Evolutionary conservation across 1,140 invertebrate species (phyloP).

Genomic region (Heterodera schachtii): DNA sequence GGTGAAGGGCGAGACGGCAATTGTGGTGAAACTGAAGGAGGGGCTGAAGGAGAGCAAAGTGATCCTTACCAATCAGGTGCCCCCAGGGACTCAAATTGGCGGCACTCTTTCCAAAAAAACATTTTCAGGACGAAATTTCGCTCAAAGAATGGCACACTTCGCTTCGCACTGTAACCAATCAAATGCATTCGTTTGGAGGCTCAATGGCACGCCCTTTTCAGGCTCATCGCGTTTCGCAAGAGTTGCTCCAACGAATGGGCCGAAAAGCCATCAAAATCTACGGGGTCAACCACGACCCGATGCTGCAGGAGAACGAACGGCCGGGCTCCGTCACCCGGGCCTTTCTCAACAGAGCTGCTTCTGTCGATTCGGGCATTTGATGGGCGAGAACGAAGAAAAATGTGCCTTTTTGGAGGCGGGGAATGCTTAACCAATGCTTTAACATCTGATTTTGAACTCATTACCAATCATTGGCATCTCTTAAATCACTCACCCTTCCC

Average conservation of each 20-base stretch:
- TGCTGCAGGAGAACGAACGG: constrained; percentile 58
- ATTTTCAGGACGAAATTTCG: constrained; percentile 65
- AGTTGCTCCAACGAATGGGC: constrained; percentile 89
- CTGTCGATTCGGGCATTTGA: constrained; percentile 63
- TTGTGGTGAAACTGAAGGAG: constrained; percentile 80
- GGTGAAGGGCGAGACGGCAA: constrained; percentile 90
- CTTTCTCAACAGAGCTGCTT: constrained; percentile 61
- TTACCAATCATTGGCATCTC: not conserved
- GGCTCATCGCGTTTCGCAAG: constrained; percentile 87
- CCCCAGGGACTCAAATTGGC: not conserved
- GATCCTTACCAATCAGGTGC: constrained; percentile 86
- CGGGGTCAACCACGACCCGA: constrained; percentile 74
- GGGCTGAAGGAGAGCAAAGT: constrained; percentile 77
- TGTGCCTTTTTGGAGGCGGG: not conserved
- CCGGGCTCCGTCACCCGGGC: constrained; percentile 62
- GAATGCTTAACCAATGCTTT: not conserved
- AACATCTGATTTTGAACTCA: not conserved
- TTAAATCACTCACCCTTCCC: too few relatives aligned
- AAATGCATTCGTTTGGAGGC: not conserved
- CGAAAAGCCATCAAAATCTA: constrained; percentile 94
- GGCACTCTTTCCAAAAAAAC: too few relatives aligned
- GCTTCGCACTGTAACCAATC: constrained; percentile 72
- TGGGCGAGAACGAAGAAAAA: not conserved
- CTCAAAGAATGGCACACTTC: constrained; percentile 90
- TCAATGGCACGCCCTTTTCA: not conserved